These are phyloP conservation scores for Cylindroiulus punctatus DNA, from an alignment of 2,888 invertebrate genomes.

Conservation along the genomic window DNA sequence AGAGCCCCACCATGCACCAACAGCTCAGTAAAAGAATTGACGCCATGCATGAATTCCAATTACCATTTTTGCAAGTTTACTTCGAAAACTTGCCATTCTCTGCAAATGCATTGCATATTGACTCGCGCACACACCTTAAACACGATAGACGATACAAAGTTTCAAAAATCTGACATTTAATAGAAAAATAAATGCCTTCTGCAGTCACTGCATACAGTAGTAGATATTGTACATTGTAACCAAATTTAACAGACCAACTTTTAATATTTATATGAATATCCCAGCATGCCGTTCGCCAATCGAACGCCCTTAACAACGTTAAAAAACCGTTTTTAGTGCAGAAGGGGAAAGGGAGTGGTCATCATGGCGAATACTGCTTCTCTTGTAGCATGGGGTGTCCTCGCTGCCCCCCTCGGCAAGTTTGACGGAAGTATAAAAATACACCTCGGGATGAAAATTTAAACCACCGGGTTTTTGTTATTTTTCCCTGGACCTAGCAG, in stretches of 20 bases:
- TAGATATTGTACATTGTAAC: neutral
- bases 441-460: neutral
- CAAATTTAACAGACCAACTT: conserved; percentile 12
- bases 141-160: neutral
- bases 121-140: too few relatives aligned
- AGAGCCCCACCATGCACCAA: too few relatives aligned
- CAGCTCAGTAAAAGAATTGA: too few relatives aligned
- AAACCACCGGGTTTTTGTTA: conserved; percentile 27
- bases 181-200: conserved; percentile 29
- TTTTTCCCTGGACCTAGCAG: neutral
- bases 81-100: too few relatives aligned
- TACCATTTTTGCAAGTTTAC: too few relatives aligned
- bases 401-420: neutral
- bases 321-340: neutral
- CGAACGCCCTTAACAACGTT: neutral
- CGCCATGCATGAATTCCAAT: too few relatives aligned
- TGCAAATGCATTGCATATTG: too few relatives aligned
- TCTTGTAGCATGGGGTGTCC: neutral
- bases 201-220: neutral
- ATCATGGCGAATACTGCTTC: neutral
- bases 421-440: neutral
- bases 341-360: neutral
- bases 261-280: neutral
- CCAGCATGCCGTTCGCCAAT: neutral
- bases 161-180: neutral